Conservation (phyloP, 2,113 vertebrate genomes). For the Macrotus californicus region DNA sequence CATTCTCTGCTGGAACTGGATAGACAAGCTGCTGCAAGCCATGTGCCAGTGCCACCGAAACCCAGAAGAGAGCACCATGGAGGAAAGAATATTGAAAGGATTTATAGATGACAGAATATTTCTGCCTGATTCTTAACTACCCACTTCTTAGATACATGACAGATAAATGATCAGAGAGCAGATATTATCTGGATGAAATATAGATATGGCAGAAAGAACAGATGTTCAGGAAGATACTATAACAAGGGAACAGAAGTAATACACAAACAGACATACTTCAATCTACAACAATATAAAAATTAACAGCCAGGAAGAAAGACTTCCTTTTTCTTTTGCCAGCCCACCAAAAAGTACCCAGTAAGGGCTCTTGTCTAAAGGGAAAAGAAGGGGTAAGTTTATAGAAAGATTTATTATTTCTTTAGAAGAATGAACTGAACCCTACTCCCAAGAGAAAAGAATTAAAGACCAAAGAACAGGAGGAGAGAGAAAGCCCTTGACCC, state of each 20-base stretch:
- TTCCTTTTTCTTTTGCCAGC: not conserved
- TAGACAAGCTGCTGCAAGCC: not conserved
- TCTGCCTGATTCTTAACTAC: slow-evolving; percentile 11
- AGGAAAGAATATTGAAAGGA: not conserved
- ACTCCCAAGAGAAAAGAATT: not conserved
- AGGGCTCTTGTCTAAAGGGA: not conserved
- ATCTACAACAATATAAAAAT: not conserved
- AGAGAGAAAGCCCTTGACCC: not conserved
- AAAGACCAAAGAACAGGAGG: not conserved
- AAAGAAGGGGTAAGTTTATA: not conserved
- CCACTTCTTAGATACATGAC: not conserved
- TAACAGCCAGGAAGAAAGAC: not conserved
- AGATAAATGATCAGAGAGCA: not conserved
- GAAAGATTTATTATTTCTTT: not conserved
- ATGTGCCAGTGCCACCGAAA: not conserved
- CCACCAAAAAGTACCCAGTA: not conserved
- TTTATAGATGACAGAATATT: not conserved
- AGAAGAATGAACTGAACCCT: not conserved
- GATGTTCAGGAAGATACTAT: not conserved
- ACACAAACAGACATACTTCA: not conserved
- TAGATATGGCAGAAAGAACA: not conserved
- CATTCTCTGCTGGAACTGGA: not conserved
- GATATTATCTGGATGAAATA: slow-evolving; percentile 12
- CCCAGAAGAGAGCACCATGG: not conserved
- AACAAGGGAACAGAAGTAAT: not conserved